phyloP scores from a whole-genome alignment of 1,140 invertebrate species.

The Globodera rostochiensis region DNA sequence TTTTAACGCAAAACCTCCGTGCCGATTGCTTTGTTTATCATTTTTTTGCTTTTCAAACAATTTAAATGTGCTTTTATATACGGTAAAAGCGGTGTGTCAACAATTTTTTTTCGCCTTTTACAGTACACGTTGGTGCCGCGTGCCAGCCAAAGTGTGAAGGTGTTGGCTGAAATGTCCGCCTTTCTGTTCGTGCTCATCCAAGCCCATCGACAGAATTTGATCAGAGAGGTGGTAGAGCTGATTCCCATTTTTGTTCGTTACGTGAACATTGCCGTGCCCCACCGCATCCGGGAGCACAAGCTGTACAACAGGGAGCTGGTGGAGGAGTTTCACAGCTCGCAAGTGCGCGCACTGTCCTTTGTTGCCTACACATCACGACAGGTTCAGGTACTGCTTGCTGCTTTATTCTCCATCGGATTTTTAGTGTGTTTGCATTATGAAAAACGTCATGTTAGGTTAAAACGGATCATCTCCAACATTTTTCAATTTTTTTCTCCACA shows the following conservation, averaged over 20 bases:
- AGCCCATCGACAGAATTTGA: conserved; percentile 39
- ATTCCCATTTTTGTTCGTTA: conserved; percentile 46
- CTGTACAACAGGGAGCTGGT: conserved; percentile 45
- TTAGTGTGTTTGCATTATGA: neutral
- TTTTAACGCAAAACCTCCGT: neutral
- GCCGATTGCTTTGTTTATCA: no score
- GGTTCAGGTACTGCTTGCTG: conserved; percentile 15
- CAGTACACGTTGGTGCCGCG: conserved; percentile 47
- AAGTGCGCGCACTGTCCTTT: conserved; percentile 47
- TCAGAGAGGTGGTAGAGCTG: conserved; percentile 34
- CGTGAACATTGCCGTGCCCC: conserved; percentile 29
- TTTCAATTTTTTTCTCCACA: neutral
- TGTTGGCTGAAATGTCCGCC: conserved; percentile 43
- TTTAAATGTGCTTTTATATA: no score
- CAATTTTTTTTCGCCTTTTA: conserved; percentile 17
- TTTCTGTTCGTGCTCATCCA: conserved; percentile 38
- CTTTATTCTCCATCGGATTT: neutral
- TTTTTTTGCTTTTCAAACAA: no score
- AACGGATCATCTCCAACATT: no score
- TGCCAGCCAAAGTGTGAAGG: conserved; percentile 46
- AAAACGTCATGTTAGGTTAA: neutral
- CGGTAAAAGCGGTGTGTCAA: neutral
- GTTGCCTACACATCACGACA: conserved; percentile 42
- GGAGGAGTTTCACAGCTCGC: conserved; percentile 48
- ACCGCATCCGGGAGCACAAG: conserved; percentile 22